These are phyloP conservation scores for Gymnogyps californianus DNA, from an alignment of 2,113 vertebrate species.

Conservation along the genomic window DNA sequence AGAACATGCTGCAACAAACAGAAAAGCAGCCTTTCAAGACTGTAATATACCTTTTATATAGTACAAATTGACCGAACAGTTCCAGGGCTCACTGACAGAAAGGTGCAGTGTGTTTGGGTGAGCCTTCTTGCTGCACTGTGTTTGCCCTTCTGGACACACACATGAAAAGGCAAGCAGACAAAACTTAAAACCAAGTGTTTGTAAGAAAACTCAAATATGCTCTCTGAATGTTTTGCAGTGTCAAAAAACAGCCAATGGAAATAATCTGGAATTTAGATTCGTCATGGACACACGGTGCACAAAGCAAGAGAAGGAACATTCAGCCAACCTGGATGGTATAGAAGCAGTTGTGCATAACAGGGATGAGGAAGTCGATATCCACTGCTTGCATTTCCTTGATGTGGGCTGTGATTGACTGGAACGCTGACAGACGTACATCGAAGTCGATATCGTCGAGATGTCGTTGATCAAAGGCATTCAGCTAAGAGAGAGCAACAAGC, in stretches of 20 bases:
- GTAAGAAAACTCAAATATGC: background rate
- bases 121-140: background rate
- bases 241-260: background rate
- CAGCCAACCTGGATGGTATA: slow-evolving; percentile 87
- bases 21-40: background rate
- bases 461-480: slow-evolving; percentile 90
- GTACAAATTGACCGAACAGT: background rate
- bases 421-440: slow-evolving; percentile 85
- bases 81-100: background rate
- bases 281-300: background rate
- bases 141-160: background rate
- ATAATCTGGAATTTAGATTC: background rate
- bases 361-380: slow-evolving; percentile 83
- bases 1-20: background rate
- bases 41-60: background rate
- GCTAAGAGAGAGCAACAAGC: slow-evolving; percentile 65
- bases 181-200: background rate
- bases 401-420: slow-evolving; percentile 80
- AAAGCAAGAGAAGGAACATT: background rate
- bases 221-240: background rate
- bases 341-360: slow-evolving; percentile 92
- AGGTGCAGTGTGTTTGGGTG: background rate
- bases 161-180: background rate
- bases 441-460: slow-evolving; percentile 95
- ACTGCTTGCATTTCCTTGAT: slow-evolving; percentile 83